Evolutionary conservation across 2,888 invertebrate genomes (phyloP).

Genomic region (Ophioninae sp.): DNA sequence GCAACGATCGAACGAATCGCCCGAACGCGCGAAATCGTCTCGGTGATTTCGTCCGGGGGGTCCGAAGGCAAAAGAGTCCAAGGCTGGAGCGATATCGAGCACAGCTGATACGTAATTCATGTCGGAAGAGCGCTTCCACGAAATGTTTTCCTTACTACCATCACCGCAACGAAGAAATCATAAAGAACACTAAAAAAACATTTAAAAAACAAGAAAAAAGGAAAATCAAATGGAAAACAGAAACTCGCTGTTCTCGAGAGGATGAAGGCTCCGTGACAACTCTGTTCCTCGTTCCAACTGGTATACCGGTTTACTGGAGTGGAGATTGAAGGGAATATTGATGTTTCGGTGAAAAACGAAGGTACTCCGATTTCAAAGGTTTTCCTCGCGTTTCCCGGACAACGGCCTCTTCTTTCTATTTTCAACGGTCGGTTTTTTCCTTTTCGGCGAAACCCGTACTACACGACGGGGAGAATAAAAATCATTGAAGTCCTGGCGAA

Average conservation of each 20-base stretch:
- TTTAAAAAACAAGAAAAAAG: background rate
- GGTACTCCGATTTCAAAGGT: background rate
- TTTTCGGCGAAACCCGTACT: background rate
- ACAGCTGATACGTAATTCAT: slow-evolving; percentile 2
- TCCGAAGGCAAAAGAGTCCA: no score
- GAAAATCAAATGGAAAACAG: background rate
- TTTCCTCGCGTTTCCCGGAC: background rate
- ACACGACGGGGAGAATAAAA: background rate
- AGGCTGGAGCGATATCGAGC: background rate
- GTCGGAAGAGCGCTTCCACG: slow-evolving; percentile 40
- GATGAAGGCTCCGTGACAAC: background rate
- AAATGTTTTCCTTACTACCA: slow-evolving; percentile 48
- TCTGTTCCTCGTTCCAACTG: background rate
- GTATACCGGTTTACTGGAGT: background rate
- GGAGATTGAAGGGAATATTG: background rate
- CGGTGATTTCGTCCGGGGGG: background rate
- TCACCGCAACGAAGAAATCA: slow-evolving; percentile 1
- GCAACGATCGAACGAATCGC: background rate
- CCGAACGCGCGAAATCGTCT: background rate
- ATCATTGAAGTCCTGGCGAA: no score
- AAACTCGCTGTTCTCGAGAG: background rate
- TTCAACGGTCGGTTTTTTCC: background rate
- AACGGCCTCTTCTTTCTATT: background rate
- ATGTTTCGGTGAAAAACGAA: background rate
- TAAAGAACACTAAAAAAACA: no score